Evolutionary conservation across 2,113 vertebrate genomes (phyloP), one percentile per base, ranked within the genome.

Genomic region (Thamnophis sirtalis): DNA sequence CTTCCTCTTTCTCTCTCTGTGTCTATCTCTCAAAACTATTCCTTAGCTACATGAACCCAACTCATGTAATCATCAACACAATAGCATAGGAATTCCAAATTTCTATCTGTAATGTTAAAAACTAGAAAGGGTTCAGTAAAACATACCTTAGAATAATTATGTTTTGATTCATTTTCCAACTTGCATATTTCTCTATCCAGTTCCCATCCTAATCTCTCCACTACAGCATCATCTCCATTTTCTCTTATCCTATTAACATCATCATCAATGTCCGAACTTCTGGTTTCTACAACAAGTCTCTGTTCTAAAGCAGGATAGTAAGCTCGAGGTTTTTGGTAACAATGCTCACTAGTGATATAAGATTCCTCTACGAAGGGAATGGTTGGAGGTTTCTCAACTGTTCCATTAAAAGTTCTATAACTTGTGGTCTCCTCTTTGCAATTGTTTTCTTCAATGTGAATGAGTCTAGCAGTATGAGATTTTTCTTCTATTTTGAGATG

Each of bases 301-400:
- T 99, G 99, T 97, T 99, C 99, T 94, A 99, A 97, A 0, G 98
- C 99, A 5, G 98, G 98, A 94, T 99, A 99, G 89, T 98, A 99
- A 88, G 98, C 97, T 0, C 98, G 98, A 1, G 99, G 98, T 94
- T 99, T 99, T 97, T 99, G 99, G 96, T 99, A 99, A 97, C 99
- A 99, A 97, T 99, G 99, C 93, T 99, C 99, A 13, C 99, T 99
- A 22, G 98, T 99, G 94, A 99, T 99, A 49, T 99, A 99, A 0
- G 99, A 99, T 86, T 98, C 98, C 96, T 98, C 99, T 95, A 98
- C 96, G 73, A 98, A 98, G 33, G 98, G 97, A 93, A 97, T 73
- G 53, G 96, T 4, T 85, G 96, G 94, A 28, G 97, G 95, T 56
- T 97, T 98, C 92, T 98, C 98, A 85, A 94, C 85, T 0, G 95